These are phyloP conservation scores for Gambusia holbrooki DNA, from an alignment of 2,113 vertebrate genomes.

Conservation along the genomic window DNA sequence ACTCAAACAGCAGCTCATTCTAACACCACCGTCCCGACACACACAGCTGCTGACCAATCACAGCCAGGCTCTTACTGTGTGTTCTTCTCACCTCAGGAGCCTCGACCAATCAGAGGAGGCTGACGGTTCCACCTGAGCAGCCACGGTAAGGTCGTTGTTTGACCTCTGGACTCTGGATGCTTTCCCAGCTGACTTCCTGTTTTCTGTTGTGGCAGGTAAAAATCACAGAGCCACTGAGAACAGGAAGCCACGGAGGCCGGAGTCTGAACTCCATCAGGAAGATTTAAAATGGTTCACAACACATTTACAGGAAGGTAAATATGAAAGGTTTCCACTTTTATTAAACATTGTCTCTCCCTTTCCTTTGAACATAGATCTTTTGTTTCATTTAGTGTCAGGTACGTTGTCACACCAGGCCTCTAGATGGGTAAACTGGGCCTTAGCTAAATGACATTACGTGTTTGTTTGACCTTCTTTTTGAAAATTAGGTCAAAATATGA, in stretches of 20 bases:
- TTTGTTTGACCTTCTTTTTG: no score
- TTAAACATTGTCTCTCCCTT: no score
- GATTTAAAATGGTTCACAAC: not conserved
- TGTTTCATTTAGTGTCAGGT: no score
- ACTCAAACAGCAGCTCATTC: slow-evolving; percentile 29
- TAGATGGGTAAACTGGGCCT: no score
- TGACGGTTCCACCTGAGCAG: slow-evolving; percentile 41
- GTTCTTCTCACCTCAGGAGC: slow-evolving; percentile 76
- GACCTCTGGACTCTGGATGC: no score
- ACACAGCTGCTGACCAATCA: slow-evolving; percentile 6
- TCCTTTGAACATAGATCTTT: no score
- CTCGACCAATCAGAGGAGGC: slow-evolving; percentile 63
- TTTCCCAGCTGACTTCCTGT: not conserved
- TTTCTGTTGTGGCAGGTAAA: not conserved
- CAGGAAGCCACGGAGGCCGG: slow-evolving; percentile 1
- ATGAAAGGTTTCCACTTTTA: no score
- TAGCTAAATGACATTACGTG: no score
- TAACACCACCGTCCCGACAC: not conserved
- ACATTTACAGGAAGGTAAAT: no score
- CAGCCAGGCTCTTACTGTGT: slow-evolving; percentile 64
- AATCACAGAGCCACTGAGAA: slow-evolving; percentile 41
- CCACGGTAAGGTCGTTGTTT: slow-evolving; percentile 40
- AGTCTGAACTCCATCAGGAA: not conserved
- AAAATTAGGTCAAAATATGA: no score
- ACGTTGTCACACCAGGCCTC: no score